Evolutionary conservation across 1,140 invertebrate genomes (phyloP), one percentile per base, ranked within the genome.

Genomic region (Elymnias hypermnestra): DNA sequence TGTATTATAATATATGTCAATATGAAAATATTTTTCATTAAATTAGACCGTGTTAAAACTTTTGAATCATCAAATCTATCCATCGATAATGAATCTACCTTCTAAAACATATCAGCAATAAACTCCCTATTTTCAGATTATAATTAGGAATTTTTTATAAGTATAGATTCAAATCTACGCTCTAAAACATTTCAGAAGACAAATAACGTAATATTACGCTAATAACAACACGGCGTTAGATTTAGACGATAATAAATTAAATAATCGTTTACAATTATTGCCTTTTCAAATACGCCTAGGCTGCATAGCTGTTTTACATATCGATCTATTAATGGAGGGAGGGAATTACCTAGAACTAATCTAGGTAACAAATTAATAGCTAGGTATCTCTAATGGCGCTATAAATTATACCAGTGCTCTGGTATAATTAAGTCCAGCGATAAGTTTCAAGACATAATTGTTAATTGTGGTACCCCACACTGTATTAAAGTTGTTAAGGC

Each of bases 281-380:
- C 10, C 23, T 7, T 3, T 26, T 26, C 23, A 26, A 8, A 26
- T 26, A 26, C 8, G 14, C 17, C 18, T 18, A 18, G 6, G 8
- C 23, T 26, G 23, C 23, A 9, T 37, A 37, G 18, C 33, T 10
- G 12, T 23, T 14, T 23, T 7, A 14, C 6, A 15, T 25, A 39
- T 14, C 21, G 22, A 39, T 39, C 36, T 8, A 7, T 14, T 2
- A 39, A 25, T 14, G 36, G 7, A 8, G 14, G 0, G 5, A 14
- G 10, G 13, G 3, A 39, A 8, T 39, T 31, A 15, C 10, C 21
- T 14, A 39, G 9, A 37, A 10, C 21, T 7, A 44, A 44, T 36
- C 21, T 44, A 35, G 10, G 29, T 9, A 22, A 35, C 21, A 36
- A 44, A 44, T 36, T 15, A 44, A 44, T 44, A 44, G 29, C 31